phyloP scores from a whole-genome alignment of 2,113 vertebrate species.

The Pollachius pollachius region DNA sequence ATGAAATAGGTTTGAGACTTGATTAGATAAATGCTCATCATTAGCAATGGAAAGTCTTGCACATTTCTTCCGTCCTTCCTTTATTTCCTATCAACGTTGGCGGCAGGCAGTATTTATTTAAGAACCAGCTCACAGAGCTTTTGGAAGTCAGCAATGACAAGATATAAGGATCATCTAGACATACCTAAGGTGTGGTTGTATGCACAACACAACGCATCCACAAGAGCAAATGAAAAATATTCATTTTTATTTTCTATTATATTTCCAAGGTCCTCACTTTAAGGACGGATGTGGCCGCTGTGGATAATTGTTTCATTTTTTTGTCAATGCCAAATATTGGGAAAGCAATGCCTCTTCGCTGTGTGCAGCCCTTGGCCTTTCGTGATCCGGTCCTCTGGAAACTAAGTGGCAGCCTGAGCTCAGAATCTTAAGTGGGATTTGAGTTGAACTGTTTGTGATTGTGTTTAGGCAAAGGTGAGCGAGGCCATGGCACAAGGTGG shows the following conservation, averaged over 20 bases:
- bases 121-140: no score
- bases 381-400: slow-evolving; percentile 71
- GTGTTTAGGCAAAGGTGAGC: slow-evolving; percentile 48
- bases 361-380: slow-evolving; percentile 41
- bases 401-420: slow-evolving; percentile 63
- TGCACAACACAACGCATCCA: no score
- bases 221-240: no score
- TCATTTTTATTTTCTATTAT: neutral
- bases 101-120: no score
- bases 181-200: no score
- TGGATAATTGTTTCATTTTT: slow-evolving; percentile 15
- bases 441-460: slow-evolving; percentile 76
- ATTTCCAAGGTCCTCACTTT: neutral
- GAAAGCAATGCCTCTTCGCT: slow-evolving; percentile 22
- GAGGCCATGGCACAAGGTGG: slow-evolving; percentile 12
- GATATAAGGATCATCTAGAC: no score
- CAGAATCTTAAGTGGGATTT: slow-evolving; percentile 89
- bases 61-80: no score
- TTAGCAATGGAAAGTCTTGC: no score
- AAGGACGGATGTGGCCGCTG: neutral
- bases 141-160: no score
- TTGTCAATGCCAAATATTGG: slow-evolving; percentile 30
- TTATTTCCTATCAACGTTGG: no score
- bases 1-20: no score
- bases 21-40: no score